Evolutionary conservation across 2,797 vertebrate genomes (phyloP), one percentile per base, ranked within the genome.

Genomic region (Gymnocypris eckloni): DNA sequence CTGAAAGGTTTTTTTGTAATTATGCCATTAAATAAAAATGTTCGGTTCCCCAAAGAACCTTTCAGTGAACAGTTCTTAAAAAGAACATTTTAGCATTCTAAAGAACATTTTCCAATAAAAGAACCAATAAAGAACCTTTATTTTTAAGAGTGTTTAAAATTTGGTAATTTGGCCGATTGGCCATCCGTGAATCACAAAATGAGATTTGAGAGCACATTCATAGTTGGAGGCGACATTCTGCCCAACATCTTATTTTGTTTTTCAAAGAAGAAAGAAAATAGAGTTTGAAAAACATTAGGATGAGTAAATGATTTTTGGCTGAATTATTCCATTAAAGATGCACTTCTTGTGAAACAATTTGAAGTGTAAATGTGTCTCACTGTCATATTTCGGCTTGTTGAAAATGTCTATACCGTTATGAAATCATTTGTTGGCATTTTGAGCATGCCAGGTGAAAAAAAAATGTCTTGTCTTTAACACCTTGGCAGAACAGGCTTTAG

Each of bases 391-490:
- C 4, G 20, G 54, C 72, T 33, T 52, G 39, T 37, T 48, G 48
- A 28, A 64, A 72, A 73, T 25, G 39, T 39, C 7, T 50, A 2
- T 75, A 7, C n/a, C 28, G n/a, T 48, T 75, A 56, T 83, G n/a
- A 83, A 61, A 37, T 72, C 11, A 59, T 69, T 64, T 70, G 72
- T 77, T 67, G 77, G 48, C 69, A 45, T 87, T 87, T 76, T 76
- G 39, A 69, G 56, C 37, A n/a, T 56, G 20, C 50, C 66, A 48
- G 22, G 59, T 9, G n/a, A 54, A 48, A 64, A 69, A 37, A 52
- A 76, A 56, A 12, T 78, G 25, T n/a, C 50, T 41, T 78, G 66
- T 77, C 56, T 43, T 52, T 56, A 69, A 52, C 25, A 56, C 20
- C 15, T 20, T 69, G 48, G 43, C 66, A 59, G 25, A 76, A 33